These are phyloP conservation scores for Paramormyrops kingsleyae DNA, from an alignment of 2,113 vertebrate species.

Conservation along the genomic window DNA sequence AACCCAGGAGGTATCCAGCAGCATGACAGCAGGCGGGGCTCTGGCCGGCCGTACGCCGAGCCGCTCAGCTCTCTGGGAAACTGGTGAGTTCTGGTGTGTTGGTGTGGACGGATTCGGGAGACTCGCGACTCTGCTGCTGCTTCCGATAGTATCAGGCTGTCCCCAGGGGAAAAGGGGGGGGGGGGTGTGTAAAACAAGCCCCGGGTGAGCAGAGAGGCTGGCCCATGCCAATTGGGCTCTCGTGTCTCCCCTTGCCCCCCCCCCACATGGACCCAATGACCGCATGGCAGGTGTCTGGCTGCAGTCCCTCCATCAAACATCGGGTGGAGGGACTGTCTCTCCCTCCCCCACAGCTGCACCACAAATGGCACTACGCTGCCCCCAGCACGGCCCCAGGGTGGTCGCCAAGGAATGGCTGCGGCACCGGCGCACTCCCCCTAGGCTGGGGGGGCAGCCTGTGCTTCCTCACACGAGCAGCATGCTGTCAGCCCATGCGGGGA, in stretches of 20 bases:
- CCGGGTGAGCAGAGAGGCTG: slow-evolving; percentile 39
- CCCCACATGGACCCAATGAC: slow-evolving; percentile 18
- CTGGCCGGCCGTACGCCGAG: background rate
- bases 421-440: background rate
- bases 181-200: slow-evolving; percentile 45
- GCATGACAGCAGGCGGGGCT: too few species aligned
- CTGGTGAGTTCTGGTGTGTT: too few species aligned
- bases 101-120: slow-evolving; percentile 32
- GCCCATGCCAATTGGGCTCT: slow-evolving; percentile 27
- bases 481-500: background rate
- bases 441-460: background rate
- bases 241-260: slow-evolving; percentile 1
- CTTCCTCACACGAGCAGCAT: background rate
- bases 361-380: background rate
- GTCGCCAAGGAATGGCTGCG: background rate
- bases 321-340: slow-evolving; percentile 20
- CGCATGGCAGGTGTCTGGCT: slow-evolving; percentile 41
- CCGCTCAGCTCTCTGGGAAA: background rate
- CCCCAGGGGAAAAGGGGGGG: slow-evolving; percentile 30
- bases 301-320: slow-evolving; percentile 41
- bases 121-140: slow-evolving; percentile 35
- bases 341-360: background rate
- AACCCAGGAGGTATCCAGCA: too few species aligned
- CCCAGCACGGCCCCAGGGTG: background rate
- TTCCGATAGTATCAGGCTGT: slow-evolving; percentile 41